A percentile compares a stretch with the other conserved stretches of the same genome.
These are phyloP conservation scores for Anas flavirostris DNA, from an alignment of 2,797 vertebrate genomes.

Conservation along the genomic window DNA sequence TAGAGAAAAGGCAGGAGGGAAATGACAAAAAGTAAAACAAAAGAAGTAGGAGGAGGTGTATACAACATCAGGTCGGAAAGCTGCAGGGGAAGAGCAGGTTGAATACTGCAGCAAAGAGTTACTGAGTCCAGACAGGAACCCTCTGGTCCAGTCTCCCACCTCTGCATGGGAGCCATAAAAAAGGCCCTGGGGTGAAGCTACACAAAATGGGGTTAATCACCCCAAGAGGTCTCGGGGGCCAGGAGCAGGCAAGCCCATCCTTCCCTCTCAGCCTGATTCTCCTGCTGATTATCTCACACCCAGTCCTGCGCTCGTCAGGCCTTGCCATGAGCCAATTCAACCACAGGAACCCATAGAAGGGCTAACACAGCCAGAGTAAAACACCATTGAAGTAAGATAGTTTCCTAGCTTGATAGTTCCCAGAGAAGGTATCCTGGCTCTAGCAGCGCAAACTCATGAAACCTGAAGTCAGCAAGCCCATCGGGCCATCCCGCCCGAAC, in stretches of 20 bases:
- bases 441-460: background rate
- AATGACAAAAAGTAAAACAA: constrained; percentile 46
- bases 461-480: background rate
- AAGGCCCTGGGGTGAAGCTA: background rate
- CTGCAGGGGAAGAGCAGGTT: background rate
- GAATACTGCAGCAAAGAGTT: background rate
- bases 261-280: background rate
- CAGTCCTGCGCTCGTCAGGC: background rate
- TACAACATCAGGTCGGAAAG: background rate
- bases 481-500: background rate
- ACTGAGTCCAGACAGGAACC: background rate
- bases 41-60: constrained; percentile 7
- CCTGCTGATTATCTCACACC: background rate
- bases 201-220: background rate
- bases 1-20: background rate
- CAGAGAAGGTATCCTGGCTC: background rate
- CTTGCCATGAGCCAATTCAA: background rate
- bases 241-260: background rate
- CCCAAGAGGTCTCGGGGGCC: background rate
- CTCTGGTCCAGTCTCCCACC: background rate
- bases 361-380: constrained; percentile 17
- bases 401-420: background rate
- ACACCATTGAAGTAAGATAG: constrained; percentile 29
- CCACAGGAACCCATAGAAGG: constrained; percentile 33
- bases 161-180: background rate